Conservation (phyloP, 2,888 invertebrate genomes). For the Hirtodrosophila histrioides region DNA sequence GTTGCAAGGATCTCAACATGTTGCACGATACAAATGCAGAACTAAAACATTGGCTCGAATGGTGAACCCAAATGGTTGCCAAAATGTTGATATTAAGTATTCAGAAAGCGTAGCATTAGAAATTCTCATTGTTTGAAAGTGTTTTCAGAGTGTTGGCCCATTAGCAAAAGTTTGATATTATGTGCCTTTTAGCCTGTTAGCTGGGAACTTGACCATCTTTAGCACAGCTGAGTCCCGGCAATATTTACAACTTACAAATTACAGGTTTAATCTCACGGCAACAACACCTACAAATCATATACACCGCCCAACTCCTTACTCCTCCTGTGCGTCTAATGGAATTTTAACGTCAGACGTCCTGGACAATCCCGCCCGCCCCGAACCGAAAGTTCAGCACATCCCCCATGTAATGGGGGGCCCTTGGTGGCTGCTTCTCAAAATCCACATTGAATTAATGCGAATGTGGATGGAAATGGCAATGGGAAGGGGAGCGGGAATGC, state of each 20-base stretch:
- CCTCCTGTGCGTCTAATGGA: slow-evolving; percentile 69
- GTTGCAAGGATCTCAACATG: too few relatives aligned
- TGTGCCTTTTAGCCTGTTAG: too few relatives aligned
- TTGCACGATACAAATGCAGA: too few relatives aligned
- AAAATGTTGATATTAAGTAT: too few relatives aligned
- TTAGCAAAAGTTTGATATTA: slow-evolving; percentile 14
- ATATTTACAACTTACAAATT: slow-evolving; percentile 33
- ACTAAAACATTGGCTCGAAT: too few relatives aligned
- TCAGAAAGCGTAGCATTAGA: not conserved
- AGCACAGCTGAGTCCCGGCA: slow-evolving; percentile 11
- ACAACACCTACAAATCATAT: slow-evolving; percentile 65
- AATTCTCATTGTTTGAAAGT: slow-evolving; percentile 4
- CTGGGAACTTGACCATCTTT: slow-evolving; percentile 41
- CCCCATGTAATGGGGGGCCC: slow-evolving; percentile 18
- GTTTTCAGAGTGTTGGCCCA: not conserved
- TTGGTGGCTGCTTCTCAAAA: slow-evolving; percentile 20
- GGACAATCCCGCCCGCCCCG: not conserved
- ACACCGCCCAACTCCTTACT: slow-evolving; percentile 4
- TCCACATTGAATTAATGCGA: slow-evolving; percentile 55
- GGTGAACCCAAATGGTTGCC: too few relatives aligned
- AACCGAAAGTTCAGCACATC: not conserved
- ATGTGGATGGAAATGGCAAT: slow-evolving; percentile 4
- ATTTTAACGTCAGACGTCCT: slow-evolving; percentile 70
- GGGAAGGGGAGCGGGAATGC: not conserved
- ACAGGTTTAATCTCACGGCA: slow-evolving; percentile 50